Percentiles rank a stretch among this genome's conserved stretches.
Evolutionary conservation across 2,888 invertebrate species (phyloP).

Genomic region (Anticlea derivata): DNA sequence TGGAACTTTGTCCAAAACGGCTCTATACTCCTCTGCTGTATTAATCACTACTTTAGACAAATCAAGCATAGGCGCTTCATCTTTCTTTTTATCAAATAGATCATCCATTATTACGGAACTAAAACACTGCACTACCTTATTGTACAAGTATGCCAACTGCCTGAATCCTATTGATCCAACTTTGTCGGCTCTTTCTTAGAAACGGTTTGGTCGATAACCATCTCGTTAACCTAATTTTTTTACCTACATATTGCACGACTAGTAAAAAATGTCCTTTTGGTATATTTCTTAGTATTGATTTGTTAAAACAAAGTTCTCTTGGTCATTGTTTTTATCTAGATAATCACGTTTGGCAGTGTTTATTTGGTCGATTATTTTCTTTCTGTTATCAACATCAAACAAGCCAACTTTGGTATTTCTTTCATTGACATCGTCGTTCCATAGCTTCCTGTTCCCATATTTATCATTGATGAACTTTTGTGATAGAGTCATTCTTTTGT

Average conservation of each 20-base stretch:
- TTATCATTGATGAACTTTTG: constrained; percentile 82
- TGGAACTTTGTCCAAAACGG: constrained; percentile 92
- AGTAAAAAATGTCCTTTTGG: constrained; percentile 44
- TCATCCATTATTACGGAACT: constrained; percentile 90
- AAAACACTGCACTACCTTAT: constrained; percentile 41
- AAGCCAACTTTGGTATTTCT: constrained; percentile 58
- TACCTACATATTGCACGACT: constrained; percentile 60
- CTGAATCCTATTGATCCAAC: constrained; percentile 63
- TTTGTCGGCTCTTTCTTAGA: constrained; percentile 48
- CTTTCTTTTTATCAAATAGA: constrained; percentile 92
- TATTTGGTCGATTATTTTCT: constrained; percentile 67
- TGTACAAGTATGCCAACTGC: constrained; percentile 35
- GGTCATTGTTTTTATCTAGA: constrained; percentile 58
- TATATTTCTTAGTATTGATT: constrained; percentile 49
- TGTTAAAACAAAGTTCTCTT: constrained; percentile 54
- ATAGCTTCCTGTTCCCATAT: constrained; percentile 78
- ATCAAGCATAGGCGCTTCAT: constrained; percentile 92
- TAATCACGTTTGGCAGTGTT: constrained; percentile 65
- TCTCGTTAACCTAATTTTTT: constrained; percentile 59
- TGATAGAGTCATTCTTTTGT: constrained; percentile 72
- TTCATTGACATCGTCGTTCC: constrained; percentile 70
- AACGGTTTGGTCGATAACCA: constrained; percentile 66
- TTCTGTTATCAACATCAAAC: constrained; percentile 66
- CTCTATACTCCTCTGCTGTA: constrained; percentile 92
- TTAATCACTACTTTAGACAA: constrained; percentile 91